phyloP scores from a whole-genome alignment of 37 sponge, comb jelly and placozoan genomes.

The Eunapius fragilis region DNA sequence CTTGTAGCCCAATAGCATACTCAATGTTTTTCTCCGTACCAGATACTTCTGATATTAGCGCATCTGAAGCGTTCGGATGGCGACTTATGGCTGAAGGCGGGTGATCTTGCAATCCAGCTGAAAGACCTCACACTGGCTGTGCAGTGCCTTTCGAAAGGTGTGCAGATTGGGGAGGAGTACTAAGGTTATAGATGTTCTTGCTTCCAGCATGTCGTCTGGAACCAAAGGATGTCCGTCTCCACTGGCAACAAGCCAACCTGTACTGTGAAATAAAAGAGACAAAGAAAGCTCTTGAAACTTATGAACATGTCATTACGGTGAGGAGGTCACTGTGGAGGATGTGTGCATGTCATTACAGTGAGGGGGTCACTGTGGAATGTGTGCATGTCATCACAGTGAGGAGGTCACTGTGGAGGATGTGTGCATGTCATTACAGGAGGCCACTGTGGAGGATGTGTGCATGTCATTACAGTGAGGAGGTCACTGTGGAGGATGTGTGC shows the following conservation, averaged over 20 bases:
- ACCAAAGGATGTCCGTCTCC: conserved; percentile 26
- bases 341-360: too few species aligned
- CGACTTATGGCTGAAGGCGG: conserved; percentile 74
- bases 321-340: not conserved
- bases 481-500: too few species aligned
- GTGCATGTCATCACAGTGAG: conserved; percentile 21
- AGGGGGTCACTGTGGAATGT: not conserved
- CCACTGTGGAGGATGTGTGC: too few species aligned
- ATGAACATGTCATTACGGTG: conserved; percentile 35
- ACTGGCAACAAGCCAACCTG: conserved; percentile 69
- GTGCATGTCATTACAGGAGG: too few species aligned
- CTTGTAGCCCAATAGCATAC: not conserved
- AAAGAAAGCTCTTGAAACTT: conserved; percentile 65
- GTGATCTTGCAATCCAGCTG: conserved; percentile 61
- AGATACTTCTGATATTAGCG: conserved; percentile 81
- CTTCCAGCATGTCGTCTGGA: conserved; percentile 49
- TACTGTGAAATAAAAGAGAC: conserved; percentile 30
- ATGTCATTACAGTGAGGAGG: too few species aligned
- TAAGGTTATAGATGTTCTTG: not conserved
- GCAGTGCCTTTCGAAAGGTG: conserved; percentile 51
- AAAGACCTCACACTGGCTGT: conserved; percentile 43
- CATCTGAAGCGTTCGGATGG: conserved; percentile 70
- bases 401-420: not conserved
- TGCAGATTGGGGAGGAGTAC: not conserved
- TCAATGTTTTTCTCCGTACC: not conserved